Evolutionary conservation across 2,797 vertebrate species (phyloP).

Genomic region (Hoplostethus mediterraneus): DNA sequence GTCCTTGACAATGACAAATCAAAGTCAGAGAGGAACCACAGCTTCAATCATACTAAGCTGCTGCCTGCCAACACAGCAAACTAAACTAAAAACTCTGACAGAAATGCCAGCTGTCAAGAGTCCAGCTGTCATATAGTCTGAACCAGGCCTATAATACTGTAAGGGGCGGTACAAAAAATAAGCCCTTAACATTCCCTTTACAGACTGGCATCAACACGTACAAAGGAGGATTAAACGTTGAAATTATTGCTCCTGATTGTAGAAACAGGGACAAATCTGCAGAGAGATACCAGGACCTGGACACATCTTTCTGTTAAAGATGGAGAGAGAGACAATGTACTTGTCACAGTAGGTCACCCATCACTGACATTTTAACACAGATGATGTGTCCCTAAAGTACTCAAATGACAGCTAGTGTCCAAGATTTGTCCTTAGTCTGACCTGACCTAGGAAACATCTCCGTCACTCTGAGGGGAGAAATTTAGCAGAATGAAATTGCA

Average conservation of each 20-base stretch:
- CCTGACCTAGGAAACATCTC: constrained; percentile 58
- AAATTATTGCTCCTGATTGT: constrained; percentile 29
- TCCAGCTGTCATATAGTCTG: constrained; percentile 35
- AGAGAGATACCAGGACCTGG: constrained; percentile 23
- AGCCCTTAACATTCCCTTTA: neutral
- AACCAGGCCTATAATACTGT: constrained; percentile 41
- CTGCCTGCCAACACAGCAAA: constrained; percentile 54
- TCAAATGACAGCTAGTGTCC: constrained; percentile 52
- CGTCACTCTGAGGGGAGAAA: constrained; percentile 27
- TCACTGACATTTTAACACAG: constrained; percentile 36
- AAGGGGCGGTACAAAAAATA: constrained; percentile 40
- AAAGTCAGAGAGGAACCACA: constrained; percentile 57
- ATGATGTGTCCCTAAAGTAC: constrained; percentile 51
- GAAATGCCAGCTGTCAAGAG: constrained; percentile 60
- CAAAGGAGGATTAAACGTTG: constrained; percentile 13
- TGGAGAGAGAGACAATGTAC: constrained; percentile 5
- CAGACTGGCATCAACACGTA: constrained; percentile 14
- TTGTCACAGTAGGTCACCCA: constrained; percentile 45
- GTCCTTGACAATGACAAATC: constrained; percentile 65
- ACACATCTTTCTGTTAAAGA: constrained; percentile 25
- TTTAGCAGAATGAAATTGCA: neutral
- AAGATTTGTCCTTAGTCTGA: constrained; percentile 40
- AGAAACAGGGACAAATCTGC: constrained; percentile 25
- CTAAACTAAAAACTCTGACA: constrained; percentile 52
- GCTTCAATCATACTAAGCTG: constrained; percentile 45